Evolutionary conservation across 2,797 vertebrate species (phyloP).

Genomic region (Silurus lanzhouensis): DNA sequence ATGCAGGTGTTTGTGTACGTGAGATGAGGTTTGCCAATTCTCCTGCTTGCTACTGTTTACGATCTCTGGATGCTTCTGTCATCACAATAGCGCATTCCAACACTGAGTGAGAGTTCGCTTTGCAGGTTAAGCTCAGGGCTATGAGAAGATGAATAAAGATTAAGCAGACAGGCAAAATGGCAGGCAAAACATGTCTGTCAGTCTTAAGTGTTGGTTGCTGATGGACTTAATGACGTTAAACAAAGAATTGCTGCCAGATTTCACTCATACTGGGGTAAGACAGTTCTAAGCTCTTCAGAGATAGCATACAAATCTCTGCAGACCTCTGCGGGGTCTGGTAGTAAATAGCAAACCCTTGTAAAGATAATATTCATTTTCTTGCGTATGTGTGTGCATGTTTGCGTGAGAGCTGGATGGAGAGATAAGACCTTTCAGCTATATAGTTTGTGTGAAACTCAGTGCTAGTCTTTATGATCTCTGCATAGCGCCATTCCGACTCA

Average conservation of each 20-base stretch:
- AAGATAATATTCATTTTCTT: neutral
- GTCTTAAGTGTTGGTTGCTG: slow-evolving; percentile 22
- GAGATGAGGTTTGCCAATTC: neutral
- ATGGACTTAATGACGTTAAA: slow-evolving; percentile 30
- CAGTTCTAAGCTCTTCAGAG: neutral
- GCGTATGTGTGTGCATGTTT: slow-evolving; percentile 20
- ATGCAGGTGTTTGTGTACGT: neutral
- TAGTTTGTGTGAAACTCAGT: neutral
- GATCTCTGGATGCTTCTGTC: slow-evolving; percentile 19
- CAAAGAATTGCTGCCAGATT: slow-evolving; percentile 20
- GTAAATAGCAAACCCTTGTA: neutral
- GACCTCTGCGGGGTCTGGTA: neutral
- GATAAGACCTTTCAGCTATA: slow-evolving; percentile 16
- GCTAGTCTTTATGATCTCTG: neutral
- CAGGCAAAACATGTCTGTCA: slow-evolving; percentile 31
- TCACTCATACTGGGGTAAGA: neutral
- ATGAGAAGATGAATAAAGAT: slow-evolving; percentile 20
- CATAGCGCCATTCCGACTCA: neutral
- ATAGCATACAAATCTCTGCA: neutral
- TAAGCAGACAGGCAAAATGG: slow-evolving; percentile 8
- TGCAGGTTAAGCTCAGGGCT: slow-evolving; percentile 30
- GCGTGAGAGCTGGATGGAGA: slow-evolving; percentile 18
- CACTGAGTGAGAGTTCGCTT: neutral
- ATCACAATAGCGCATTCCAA: slow-evolving; percentile 33
- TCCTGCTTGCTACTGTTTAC: slow-evolving; percentile 35